A percentile compares a stretch with the other conserved stretches of the same genome.
Conservation (phyloP, 2,113 vertebrate species). For the Carollia perspicillata region DNA sequence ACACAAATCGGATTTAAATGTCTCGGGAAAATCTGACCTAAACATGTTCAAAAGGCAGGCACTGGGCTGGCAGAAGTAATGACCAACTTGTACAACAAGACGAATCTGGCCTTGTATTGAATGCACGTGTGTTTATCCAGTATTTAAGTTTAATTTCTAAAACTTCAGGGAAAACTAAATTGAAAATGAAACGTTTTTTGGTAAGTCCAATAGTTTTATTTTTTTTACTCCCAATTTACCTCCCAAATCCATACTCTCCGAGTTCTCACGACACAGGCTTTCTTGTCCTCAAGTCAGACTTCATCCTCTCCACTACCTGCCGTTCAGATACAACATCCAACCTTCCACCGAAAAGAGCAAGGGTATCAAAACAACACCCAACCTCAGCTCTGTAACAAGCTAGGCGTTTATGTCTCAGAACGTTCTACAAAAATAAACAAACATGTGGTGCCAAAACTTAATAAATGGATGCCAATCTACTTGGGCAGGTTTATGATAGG, state of each 20-base stretch:
- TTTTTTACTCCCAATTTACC: slow-evolving; percentile 13
- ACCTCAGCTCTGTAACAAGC: slow-evolving; percentile 39
- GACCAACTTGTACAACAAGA: slow-evolving; percentile 12
- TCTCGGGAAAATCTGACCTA: background rate
- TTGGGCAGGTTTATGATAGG: slow-evolving; percentile 29
- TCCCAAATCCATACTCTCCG: background rate
- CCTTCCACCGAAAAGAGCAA: slow-evolving; percentile 25
- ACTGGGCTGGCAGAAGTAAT: background rate
- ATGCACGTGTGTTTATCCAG: background rate
- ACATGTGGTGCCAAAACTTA: slow-evolving; percentile 7
- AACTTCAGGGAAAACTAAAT: slow-evolving; percentile 23
- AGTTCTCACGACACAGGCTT: background rate
- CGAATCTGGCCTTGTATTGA: background rate
- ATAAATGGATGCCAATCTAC: slow-evolving; percentile 35
- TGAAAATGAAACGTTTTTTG: slow-evolving; percentile 33
- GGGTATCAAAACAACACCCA: slow-evolving; percentile 1
- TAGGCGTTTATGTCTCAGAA: slow-evolving; percentile 17
- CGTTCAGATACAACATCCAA: background rate
- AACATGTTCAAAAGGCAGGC: slow-evolving; percentile 31
- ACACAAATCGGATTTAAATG: background rate
- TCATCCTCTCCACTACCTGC: background rate
- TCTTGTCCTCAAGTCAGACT: background rate
- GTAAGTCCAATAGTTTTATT: slow-evolving; percentile 38
- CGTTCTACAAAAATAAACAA: slow-evolving; percentile 53
- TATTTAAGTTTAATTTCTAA: slow-evolving; percentile 39